phyloP scores from a whole-genome alignment of 2,888 invertebrate species.

The Drosophila nr. medialis region DNA sequence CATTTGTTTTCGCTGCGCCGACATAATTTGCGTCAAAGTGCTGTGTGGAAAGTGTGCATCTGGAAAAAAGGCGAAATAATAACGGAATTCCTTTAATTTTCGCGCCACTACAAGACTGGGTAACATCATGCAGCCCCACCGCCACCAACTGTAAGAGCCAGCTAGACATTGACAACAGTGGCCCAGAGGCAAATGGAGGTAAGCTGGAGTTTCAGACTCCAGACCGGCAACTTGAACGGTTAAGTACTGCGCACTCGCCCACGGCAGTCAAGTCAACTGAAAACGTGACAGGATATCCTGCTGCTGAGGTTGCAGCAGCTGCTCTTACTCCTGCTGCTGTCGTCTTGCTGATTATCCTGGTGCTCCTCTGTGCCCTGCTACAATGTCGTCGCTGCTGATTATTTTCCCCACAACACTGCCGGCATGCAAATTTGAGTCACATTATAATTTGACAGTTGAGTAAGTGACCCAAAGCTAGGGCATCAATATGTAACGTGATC shows the following conservation, averaged over 20 bases:
- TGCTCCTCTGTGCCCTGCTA: slow-evolving; percentile 4
- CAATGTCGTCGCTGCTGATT: slow-evolving; percentile 33
- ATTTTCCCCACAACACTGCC: slow-evolving; percentile 37
- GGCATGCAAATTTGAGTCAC: slow-evolving; percentile 68
- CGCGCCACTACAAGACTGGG: slow-evolving; percentile 58
- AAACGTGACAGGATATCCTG: slow-evolving; percentile 79
- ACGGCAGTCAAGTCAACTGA: slow-evolving; percentile 77
- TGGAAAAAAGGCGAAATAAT: slow-evolving; percentile 70
- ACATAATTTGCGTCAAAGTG: slow-evolving; percentile 78
- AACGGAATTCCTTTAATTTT: slow-evolving; percentile 79
- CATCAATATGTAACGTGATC: slow-evolving; percentile 53
- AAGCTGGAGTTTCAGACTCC: slow-evolving; percentile 34
- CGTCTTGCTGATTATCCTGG: background rate
- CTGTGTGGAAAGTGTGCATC: slow-evolving; percentile 56
- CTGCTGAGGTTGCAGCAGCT: slow-evolving; percentile 22
- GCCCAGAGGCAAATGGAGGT: slow-evolving; percentile 63
- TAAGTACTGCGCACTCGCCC: slow-evolving; percentile 70
- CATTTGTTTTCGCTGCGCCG: slow-evolving; percentile 76
- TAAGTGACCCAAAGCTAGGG: slow-evolving; percentile 40
- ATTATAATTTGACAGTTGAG: slow-evolving; percentile 74
- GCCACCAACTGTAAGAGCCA: slow-evolving; percentile 28
- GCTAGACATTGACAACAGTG: slow-evolving; percentile 74
- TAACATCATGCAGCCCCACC: background rate
- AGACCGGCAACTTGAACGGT: slow-evolving; percentile 76
- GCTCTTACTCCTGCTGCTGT: slow-evolving; percentile 5